Conservation (phyloP, 1,140 invertebrate genomes). For the Bombus cullumanus region DNA sequence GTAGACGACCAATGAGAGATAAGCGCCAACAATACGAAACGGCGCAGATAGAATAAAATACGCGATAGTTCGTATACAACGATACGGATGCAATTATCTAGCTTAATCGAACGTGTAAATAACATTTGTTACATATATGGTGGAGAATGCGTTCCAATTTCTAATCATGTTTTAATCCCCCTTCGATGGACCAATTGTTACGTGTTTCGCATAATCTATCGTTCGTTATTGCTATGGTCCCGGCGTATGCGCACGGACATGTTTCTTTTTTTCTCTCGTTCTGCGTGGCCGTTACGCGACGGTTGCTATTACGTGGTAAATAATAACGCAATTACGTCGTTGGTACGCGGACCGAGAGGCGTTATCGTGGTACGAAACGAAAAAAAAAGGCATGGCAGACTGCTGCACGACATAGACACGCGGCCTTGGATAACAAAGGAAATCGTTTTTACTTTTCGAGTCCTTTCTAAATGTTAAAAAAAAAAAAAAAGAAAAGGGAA, state of each 20-base stretch:
- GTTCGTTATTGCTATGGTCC: conserved; percentile 9
- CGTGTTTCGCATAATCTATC: not conserved
- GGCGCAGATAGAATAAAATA: not conserved
- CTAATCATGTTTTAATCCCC: conserved; percentile 18
- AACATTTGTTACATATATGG: not conserved
- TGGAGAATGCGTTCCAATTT: conserved; percentile 16
- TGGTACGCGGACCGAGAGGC: conserved; percentile 13
- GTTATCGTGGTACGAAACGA: conserved; percentile 38
- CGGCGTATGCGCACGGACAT: not conserved
- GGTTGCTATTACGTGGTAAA: conserved; percentile 57
- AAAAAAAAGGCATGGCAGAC: not conserved
- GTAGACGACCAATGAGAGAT: not conserved
- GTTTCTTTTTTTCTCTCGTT: conserved; percentile 17
- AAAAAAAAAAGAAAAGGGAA: too few species aligned
- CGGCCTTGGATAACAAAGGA: conserved; percentile 57
- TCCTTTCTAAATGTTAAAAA: conserved; percentile 9
- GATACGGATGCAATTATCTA: conserved; percentile 6
- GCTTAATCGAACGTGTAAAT: not conserved
- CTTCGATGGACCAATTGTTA: not conserved
- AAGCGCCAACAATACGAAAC: not conserved
- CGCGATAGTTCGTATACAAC: not conserved
- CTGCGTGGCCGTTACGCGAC: not conserved
- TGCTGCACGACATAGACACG: not conserved
- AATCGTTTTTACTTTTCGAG: conserved; percentile 33
- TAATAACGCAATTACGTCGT: conserved; percentile 60